phyloP scores from a whole-genome alignment of 2,113 vertebrate species.

The Cyrtonyx montezumae region DNA sequence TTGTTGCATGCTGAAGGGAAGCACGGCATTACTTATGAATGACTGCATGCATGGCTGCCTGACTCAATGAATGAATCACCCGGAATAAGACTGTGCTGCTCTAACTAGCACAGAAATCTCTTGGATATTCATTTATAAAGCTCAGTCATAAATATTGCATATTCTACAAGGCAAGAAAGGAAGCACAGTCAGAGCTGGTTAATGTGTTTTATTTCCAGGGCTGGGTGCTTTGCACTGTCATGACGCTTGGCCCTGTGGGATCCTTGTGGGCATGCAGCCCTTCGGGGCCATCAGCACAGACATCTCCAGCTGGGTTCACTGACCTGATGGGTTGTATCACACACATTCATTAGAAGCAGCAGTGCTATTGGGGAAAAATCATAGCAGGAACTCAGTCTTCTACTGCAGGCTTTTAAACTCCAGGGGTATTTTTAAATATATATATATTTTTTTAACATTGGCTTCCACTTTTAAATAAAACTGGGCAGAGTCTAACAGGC shows the following conservation, averaged over 20 bases:
- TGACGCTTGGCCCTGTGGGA: neutral
- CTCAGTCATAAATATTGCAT: slow-evolving; percentile 64
- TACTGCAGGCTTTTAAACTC: neutral
- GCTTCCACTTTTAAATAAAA: neutral
- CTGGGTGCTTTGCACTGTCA: neutral
- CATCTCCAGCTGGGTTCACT: neutral
- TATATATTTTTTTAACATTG: neutral
- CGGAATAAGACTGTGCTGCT: slow-evolving; percentile 21
- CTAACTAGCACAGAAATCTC: slow-evolving; percentile 9
- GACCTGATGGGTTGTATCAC: neutral
- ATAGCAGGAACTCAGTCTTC: neutral
- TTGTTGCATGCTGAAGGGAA: slow-evolving; percentile 52
- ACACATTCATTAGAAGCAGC: neutral
- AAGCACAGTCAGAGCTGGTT: slow-evolving; percentile 27
- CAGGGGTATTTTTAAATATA: neutral
- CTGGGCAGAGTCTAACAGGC: neutral
- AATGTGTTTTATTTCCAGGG: slow-evolving; percentile 18
- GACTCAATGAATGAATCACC: slow-evolving; percentile 73
- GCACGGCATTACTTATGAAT: slow-evolving; percentile 64
- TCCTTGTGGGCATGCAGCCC: neutral
- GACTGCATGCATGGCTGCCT: slow-evolving; percentile 63
- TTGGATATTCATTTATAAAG: slow-evolving; percentile 51
- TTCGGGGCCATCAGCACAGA: neutral
- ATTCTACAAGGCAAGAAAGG: slow-evolving; percentile 17
- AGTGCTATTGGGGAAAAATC: neutral